Base-by-base conservation (phyloP, 2,797 vertebrate species). In the Pseudochaenichthys georgianus region DNA sequence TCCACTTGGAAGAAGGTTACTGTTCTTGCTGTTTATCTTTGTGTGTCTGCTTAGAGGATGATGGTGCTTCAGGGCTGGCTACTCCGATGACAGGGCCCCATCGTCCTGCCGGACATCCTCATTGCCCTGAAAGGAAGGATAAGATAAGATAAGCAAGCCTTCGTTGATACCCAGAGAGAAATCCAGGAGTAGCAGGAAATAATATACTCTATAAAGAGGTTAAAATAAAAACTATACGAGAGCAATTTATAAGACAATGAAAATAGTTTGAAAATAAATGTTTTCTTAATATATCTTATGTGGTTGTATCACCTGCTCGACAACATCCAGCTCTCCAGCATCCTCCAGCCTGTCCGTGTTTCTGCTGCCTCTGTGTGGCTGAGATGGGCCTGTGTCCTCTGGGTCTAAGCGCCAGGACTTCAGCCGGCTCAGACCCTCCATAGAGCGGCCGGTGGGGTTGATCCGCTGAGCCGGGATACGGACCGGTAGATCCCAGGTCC, bases 401-500 rank as follows among this genome's bases (percentile, higher is more conserved):
- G 79, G 81, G 43, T 74, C 64, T 0, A 87, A 34, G 4, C 86
- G 88, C 93, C 88, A 93, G 12, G 74, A 48, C 74, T 19, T 85
- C 9, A 94, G 90, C 41, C 92, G 88, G 4, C 34, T 41, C 13
- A 92, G 88, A 9, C 95, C 95, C 31, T 91, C 87, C 53, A 11
- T 73, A 13, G 95, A 95, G 70, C 94, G 93, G 4, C 88, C 82
- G 0, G 94, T 95, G 0, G 90, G 87, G 76, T 95, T 93, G 74
- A 95, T 83, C 57, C 8, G 10, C 13, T 45, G 66, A 3, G 79
- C 77, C 12, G 92, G 87, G 45, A 91, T 88, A 6, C 64, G 83
- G 41, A 62, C 71, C 4, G 94, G 94, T 52, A 94, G 87, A 73
- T 94, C 94, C 95, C 95, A 95, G 4, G 94, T 95, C 4, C 94